Percentiles rank a stretch among this genome's conserved stretches.
Evolutionary conservation across 2,113 vertebrate genomes (phyloP).

Genomic region (Siniperca chuatsi): DNA sequence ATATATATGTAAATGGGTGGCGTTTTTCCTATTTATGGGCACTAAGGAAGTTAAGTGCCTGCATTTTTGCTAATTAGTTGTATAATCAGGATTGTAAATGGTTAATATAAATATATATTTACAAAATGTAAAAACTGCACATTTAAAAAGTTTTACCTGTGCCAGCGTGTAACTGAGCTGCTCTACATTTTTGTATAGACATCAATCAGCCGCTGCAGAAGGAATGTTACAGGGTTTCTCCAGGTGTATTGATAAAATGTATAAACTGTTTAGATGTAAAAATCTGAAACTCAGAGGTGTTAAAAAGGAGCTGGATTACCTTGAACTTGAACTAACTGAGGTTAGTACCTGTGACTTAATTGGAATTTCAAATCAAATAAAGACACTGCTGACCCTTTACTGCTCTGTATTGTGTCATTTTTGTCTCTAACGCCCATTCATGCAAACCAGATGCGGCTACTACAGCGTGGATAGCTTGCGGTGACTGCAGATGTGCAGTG

Average conservation of each 20-base stretch:
- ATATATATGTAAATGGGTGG: slow-evolving; percentile 71
- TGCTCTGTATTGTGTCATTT: slow-evolving; percentile 6
- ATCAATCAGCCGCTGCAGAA: slow-evolving; percentile 55
- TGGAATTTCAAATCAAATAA: slow-evolving; percentile 71
- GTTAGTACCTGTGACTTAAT: slow-evolving; percentile 37
- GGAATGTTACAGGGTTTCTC: slow-evolving; percentile 61
- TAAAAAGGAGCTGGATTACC: not conserved
- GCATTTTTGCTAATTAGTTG: slow-evolving; percentile 69
- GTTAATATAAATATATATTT: slow-evolving; percentile 77
- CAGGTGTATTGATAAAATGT: slow-evolving; percentile 57
- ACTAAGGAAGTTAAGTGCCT: slow-evolving; percentile 76
- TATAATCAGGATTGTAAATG: slow-evolving; percentile 79
- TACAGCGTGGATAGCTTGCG: slow-evolving; percentile 4
- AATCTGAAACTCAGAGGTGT: slow-evolving; percentile 32
- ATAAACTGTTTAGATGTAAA: slow-evolving; percentile 59
- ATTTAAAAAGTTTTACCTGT: slow-evolving; percentile 57
- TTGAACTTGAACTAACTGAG: slow-evolving; percentile 25
- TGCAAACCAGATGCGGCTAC: slow-evolving; percentile 63
- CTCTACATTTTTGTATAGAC: slow-evolving; percentile 69
- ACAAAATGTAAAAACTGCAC: slow-evolving; percentile 69
- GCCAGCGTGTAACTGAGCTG: slow-evolving; percentile 16
- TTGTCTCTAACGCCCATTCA: not conserved
- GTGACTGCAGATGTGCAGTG: slow-evolving; percentile 51
- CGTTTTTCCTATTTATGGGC: slow-evolving; percentile 75
- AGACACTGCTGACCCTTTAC: slow-evolving; percentile 48